Percentiles rank a stretch among this genome's conserved stretches.
Conservation (phyloP, 2,797 vertebrate genomes). For the Microcaecilia unicolor region DNA sequence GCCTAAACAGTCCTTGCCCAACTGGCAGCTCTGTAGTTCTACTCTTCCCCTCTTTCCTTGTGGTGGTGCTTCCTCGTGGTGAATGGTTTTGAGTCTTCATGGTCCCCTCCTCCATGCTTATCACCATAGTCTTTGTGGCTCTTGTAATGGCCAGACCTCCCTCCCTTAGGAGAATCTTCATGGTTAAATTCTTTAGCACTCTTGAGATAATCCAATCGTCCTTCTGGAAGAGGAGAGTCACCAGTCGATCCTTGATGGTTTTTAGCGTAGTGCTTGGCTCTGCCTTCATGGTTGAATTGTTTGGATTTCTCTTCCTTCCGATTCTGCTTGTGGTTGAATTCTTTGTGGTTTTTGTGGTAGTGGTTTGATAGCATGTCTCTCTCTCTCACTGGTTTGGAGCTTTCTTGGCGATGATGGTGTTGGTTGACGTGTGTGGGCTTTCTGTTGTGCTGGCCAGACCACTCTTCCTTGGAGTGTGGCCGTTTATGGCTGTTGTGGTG, state of each 20-base stretch:
- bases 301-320: not conserved
- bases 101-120: too few relatives aligned
- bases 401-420: not conserved
- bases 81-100: too few relatives aligned
- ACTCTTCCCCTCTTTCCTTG: not conserved
- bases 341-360: not conserved
- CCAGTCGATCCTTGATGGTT: not conserved
- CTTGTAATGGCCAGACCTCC: too few relatives aligned
- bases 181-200: too few relatives aligned
- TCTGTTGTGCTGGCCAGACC: too few relatives aligned
- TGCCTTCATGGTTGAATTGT: not conserved
- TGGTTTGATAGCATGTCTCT: not conserved
- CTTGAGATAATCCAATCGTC: too few relatives aligned
- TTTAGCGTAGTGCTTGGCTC: not conserved
- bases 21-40: not conserved
- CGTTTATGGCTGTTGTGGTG: too few relatives aligned
- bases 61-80: too few relatives aligned
- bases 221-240: not conserved
- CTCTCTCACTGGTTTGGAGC: not conserved
- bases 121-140: too few relatives aligned
- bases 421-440: not conserved
- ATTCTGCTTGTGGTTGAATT: not conserved
- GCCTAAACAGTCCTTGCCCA: too few relatives aligned
- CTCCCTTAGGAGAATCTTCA: too few relatives aligned
- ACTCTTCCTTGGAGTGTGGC: too few relatives aligned